Evolutionary conservation across 2,797 vertebrate genomes (phyloP), one percentile per base, ranked within the genome.

Genomic region (Characodon lateralis): DNA sequence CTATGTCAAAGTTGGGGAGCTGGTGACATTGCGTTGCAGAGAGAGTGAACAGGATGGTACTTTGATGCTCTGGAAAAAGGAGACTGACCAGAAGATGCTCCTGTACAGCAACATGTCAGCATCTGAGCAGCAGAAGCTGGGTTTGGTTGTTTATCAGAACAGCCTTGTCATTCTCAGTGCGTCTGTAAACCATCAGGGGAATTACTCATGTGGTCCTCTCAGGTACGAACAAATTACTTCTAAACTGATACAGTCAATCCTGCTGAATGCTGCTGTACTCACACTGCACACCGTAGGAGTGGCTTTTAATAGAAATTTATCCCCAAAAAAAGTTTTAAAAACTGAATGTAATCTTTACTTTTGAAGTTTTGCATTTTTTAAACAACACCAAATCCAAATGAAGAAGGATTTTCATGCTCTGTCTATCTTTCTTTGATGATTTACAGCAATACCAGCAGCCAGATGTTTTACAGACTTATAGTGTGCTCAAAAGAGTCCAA

Each of bases 161-260:
- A 68, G 0, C 24, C 55, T 95, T 24, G 72, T 92, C 18, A 86
- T 94, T 39, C 79, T 92, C 20, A 90, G 3, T 0, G 86, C 74
- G 0, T 87, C 88, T 51, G 14, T 18, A 24, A 68, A 74, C 16
- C 88, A 93, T 41, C 76, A 85, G 26, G 92, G 93, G 16, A 90
- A 82, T 22, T 94, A 93, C 46, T 87, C 88, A 0, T 95, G 93
- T 58, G 7, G 18, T 55, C 56, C 76, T 80, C 8, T 43, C 4
- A 41, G 91, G 94, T 94, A 87, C 81, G 70, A 4, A 59, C 1
- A 13, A 61, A 39, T 18, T 35, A 51, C 41, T 10, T 1, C 1
- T 41, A 50, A 39, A 9, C 20, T 72, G 76, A 58, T 46, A 58
- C 26, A 12, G 26, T 56, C 26, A 48, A 2, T 76, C 43, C 13